Evolutionary conservation across 1,140 invertebrate genomes (phyloP).

Genomic region (Belonocnema kinseyi): DNA sequence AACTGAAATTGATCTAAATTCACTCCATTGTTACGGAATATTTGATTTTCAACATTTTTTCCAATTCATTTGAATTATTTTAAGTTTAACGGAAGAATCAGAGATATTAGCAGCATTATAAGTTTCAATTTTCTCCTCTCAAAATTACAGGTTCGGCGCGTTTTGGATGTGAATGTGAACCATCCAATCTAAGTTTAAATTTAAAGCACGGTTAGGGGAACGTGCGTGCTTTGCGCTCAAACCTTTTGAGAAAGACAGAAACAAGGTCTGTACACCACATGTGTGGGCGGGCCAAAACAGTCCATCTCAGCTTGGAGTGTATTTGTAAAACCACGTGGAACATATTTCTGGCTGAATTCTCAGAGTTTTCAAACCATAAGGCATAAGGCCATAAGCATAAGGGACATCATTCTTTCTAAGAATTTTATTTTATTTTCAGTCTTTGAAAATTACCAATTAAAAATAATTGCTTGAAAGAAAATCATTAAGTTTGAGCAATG

Average conservation of each 20-base stretch:
- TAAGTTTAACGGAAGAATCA: too few species aligned
- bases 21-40: too few species aligned
- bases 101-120: not conserved
- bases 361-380: not conserved
- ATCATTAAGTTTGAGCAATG: too few species aligned
- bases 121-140: constrained; percentile 1
- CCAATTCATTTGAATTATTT: too few species aligned
- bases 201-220: constrained; percentile 27
- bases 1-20: too few species aligned
- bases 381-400: too few species aligned
- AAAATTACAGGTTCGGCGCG: constrained; percentile 13
- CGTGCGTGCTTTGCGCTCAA: not conserved
- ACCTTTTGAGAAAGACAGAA: constrained; percentile 34
- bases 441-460: too few species aligned
- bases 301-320: not conserved
- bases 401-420: too few species aligned
- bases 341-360: not conserved
- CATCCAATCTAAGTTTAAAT: constrained; percentile 17
- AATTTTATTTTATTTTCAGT: too few species aligned
- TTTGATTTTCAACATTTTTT: too few species aligned
- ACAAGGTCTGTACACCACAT: constrained; percentile 56
- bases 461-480: too few species aligned
- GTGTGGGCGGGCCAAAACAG: constrained; percentile 37
- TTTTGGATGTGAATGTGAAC: not conserved
- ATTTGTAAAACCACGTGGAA: constrained; percentile 5